These are phyloP conservation scores for Gymnopithys bicolor DNA, from an alignment of 2,797 vertebrate species.

Conservation along the genomic window DNA sequence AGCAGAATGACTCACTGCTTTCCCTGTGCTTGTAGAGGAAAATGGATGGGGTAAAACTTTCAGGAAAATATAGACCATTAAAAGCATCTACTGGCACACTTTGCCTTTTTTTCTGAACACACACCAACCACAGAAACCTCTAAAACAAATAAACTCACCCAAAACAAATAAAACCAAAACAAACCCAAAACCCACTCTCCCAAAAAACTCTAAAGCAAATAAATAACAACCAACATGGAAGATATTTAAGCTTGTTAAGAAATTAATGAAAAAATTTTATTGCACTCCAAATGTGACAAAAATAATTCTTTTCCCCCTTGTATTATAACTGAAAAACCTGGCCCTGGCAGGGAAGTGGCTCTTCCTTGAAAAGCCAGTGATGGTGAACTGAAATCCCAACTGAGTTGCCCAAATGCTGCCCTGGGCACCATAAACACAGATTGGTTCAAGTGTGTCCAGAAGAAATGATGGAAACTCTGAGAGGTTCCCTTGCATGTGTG, in stretches of 20 bases:
- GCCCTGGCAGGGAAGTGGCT: neutral
- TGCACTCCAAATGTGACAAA: neutral
- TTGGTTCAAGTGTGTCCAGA: neutral
- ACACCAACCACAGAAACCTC: neutral
- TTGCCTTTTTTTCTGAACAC: neutral
- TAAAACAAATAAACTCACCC: neutral
- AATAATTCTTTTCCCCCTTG: accelerated
- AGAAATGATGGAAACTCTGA: neutral
- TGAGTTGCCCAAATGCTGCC: neutral
- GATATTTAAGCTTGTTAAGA: neutral
- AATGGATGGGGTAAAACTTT: neutral
- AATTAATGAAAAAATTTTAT: neutral
- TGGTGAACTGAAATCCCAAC: neutral
- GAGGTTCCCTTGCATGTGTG: neutral
- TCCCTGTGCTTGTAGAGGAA: neutral
- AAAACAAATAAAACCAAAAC: neutral
- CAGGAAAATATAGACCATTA: neutral
- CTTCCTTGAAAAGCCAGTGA: neutral
- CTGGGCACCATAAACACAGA: neutral
- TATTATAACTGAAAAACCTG: neutral
- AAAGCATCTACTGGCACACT: neutral
- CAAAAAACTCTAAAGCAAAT: neutral
- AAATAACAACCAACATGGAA: neutral
- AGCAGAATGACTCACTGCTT: neutral
- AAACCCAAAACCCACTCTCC: neutral